phyloP scores from a whole-genome alignment of 2,797 vertebrate genomes.

The Uromys caudimaculatus region DNA sequence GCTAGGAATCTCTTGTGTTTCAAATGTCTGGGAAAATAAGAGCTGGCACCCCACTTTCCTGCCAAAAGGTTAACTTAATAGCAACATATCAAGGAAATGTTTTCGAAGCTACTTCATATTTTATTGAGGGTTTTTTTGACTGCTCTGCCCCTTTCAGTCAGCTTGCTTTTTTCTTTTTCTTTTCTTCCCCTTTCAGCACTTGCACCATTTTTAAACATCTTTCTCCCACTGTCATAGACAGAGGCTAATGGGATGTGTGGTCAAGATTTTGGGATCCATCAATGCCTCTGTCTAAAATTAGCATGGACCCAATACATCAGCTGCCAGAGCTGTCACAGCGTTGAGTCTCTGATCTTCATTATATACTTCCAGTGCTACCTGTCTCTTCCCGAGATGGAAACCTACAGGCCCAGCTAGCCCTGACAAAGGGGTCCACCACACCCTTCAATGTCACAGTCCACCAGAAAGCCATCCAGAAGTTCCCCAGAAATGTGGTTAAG shows the following conservation, averaged over 20 bases:
- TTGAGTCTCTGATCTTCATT: constrained; percentile 94
- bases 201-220: constrained; percentile 89
- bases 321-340: constrained; percentile 98
- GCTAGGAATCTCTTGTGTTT: constrained; percentile 40
- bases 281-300: constrained; percentile 96
- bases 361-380: constrained; percentile 90
- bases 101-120: constrained; percentile 89
- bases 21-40: constrained; percentile 64
- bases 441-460: constrained; percentile 92
- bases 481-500: constrained; percentile 86
- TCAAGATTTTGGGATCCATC: constrained; percentile 99
- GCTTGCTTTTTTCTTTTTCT: constrained; percentile 23
- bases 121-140: constrained; percentile 85
- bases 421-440: constrained; percentile 90
- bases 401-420: constrained; percentile 84
- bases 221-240: constrained; percentile 96
- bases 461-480: constrained; percentile 89
- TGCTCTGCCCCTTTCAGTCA: constrained; percentile 89
- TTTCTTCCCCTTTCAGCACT: constrained; percentile 66
- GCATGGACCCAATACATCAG: constrained; percentile 96
- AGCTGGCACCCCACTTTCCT: constrained; percentile 63
- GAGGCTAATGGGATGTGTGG: constrained; percentile 99
- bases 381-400: constrained; percentile 88
- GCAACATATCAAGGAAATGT: constrained; percentile 89
- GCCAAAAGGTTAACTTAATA: constrained; percentile 91